Evolutionary conservation across 2,797 vertebrate species (phyloP), one percentile per base, ranked within the genome.

Genomic region (Tiaroga cobitis): DNA sequence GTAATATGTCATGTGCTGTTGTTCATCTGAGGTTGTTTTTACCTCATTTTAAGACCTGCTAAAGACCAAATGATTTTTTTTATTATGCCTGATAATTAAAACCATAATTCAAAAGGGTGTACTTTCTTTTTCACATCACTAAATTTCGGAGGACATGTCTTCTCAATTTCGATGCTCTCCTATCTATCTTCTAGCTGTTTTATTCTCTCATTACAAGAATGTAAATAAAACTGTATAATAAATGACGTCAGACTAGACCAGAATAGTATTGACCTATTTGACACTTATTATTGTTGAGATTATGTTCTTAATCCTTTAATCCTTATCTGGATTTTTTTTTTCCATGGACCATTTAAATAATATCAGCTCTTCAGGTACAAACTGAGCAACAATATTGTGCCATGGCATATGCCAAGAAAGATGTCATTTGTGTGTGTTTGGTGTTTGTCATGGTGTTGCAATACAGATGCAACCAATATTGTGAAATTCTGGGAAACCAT

Each of bases 401-500:
- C 41, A 67, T 67, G 41, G 19, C 41, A 34, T 16, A 49, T 80
- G 59, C 19, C 26, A 65, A 49, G 41, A 59, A 59, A 59, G 24
- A 79, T 59, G 3, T 51, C 34, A 46, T 68, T 37, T 69, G 4
- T 69, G 5, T 5, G 34, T 70, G 32, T 29, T 72, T 84, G 39
- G 18, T 43, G 74, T 67, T 18, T 49, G 43, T 63, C 54, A 26
- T 65, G 39, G 54, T 80, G 61, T 65, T 46, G 82, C 29, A 74
- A 77, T 59, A 6, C 63, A 37, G 4, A 34, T 56, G 10, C 41
- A 79, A 82, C 43, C 10, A 41, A 51, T 15, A 19, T 63, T 69
- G 72, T 69, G 37, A 85, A 82, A 85, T 75, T 75, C 15, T 29
- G 80, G 43, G 34, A 32, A 77, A n/a, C 78, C 51, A 63, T 39